Base-by-base conservation (phyloP, 2,797 vertebrate species). In the Salmo trutta region DNA sequence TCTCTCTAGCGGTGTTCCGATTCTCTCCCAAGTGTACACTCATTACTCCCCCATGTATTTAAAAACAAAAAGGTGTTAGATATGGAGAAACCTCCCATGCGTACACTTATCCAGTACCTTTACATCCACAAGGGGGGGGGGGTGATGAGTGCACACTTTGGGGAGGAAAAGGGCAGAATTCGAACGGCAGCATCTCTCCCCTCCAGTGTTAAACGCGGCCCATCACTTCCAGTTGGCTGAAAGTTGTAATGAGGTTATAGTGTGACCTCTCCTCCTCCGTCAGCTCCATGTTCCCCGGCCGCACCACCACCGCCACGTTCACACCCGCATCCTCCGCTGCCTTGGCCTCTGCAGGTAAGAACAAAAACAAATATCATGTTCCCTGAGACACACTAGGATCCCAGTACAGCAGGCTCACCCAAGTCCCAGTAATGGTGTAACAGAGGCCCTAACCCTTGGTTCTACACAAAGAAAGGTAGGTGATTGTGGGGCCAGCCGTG, bases 231-330 rank as follows among this genome's bases (percentile, higher is more conserved):
- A 99, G 93, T 82, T 98, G 96, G 1, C 85, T 93, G 89, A 99
- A 99, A 85, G 97, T 96, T 0, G 96, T 94, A 78, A 98, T 91
- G 86, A 97, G 94, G 83, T 83, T 94, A 81, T 97, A 98, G 79
- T 95, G 95, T 0, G 92, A 92, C 59, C 95, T 94, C 88, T 99
- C 98, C 8, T 98, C 97, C 0, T 99, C 97, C 0, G 97, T 98
- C 81, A 99, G 87, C 81, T 98, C 96, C 36, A 95, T 94, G 1
- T 99, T 99, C 59, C 98, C 98, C 0, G 97, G 96, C 75, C 98
- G 88, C 77, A 97, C 94, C 79, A 99, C 97, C 86, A 99, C 85
- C 16, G 95, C 95, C 64, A 97, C 96, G 0, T 96, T 97, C 79
- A 96, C 79, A 0, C 96, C 95, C 0, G 95, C 98, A 5, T 97